phyloP scores from a whole-genome alignment of 1,140 invertebrate genomes.

The Caenorhabditis inopinata region DNA sequence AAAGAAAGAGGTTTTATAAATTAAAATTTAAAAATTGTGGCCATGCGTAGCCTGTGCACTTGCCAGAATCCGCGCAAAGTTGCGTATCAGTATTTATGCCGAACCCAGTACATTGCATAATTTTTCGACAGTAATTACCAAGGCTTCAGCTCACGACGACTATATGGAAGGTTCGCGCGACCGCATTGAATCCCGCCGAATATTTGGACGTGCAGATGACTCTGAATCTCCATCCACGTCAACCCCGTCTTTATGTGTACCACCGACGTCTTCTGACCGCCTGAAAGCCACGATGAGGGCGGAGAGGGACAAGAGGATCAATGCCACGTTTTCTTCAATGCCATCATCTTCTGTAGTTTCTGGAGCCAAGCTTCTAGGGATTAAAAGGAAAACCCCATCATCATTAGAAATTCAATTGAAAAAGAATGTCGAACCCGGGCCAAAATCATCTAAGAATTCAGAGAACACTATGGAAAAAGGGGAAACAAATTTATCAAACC shows the following conservation, averaged over 20 bases:
- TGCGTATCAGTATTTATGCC: no score
- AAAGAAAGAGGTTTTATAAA: no score
- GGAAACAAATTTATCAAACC: background rate
- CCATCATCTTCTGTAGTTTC: background rate
- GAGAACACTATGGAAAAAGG: background rate
- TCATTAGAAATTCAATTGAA: background rate
- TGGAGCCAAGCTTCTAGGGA: background rate
- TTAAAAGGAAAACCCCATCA: background rate
- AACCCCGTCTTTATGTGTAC: background rate
- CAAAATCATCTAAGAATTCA: background rate
- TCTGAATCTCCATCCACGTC: background rate
- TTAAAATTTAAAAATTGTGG: no score
- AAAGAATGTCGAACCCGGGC: background rate
- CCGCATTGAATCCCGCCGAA: background rate
- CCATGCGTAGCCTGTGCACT: no score
- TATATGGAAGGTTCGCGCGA: background rate
- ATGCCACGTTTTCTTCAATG: background rate
- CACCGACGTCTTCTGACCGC: background rate
- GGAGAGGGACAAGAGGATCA: background rate
- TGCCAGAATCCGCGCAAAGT: no score
- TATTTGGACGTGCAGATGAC: background rate
- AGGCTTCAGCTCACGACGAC: background rate
- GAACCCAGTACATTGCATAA: no score
- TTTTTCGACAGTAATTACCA: background rate
- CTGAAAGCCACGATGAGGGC: background rate